Base-by-base conservation (phyloP, 2,888 invertebrate species). In the Eilema caniola region DNA sequence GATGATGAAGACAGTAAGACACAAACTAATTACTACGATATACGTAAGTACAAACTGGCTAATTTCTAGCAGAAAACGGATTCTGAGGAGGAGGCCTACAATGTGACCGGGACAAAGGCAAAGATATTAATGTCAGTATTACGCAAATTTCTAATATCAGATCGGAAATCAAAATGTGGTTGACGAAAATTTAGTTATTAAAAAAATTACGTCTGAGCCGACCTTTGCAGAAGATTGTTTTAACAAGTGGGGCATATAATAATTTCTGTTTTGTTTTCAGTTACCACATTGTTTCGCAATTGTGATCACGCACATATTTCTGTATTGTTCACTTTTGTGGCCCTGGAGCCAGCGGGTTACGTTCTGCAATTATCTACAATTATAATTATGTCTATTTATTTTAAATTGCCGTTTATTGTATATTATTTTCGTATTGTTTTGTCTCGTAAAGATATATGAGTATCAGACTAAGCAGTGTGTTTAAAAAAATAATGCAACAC, bases 251-350 rank as follows among this genome's bases (percentile, higher is more conserved):
- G 76, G 73, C 69, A 74, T 76, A 79, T 68, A 81, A 80, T 70
- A 82, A 81, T 80, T 78, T 80, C 75, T 75, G 81, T 86, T 85
- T 86, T 86, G 81, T 86, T 85, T 86, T 86, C 86, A 85, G 83
- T 89, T 88, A 83, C 86, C 69, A 77, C 74, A 84, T 74, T 70
- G 75, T 83, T 78, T 74, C 73, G 63, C 70, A 82, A 81, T 74
- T 77, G 73, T 75, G 73, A 84, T 85, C 84, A 86, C 83, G 85
- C 81, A 80, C 78, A 78, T 78, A 74, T 77, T 76, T 75, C 65
- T 82, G 80, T 75, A 81, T 84, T 84, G 82, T 79, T 83, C 72
- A 69, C 74, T 74, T 73, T 76, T 65, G 76, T 68, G 83, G 89
- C 88, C 71, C 76, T 28, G 60, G 79, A 78, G 76, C 24, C 5